Evolutionary conservation across 2,888 invertebrate species (phyloP).

Genomic region (Morpho deidamia): DNA sequence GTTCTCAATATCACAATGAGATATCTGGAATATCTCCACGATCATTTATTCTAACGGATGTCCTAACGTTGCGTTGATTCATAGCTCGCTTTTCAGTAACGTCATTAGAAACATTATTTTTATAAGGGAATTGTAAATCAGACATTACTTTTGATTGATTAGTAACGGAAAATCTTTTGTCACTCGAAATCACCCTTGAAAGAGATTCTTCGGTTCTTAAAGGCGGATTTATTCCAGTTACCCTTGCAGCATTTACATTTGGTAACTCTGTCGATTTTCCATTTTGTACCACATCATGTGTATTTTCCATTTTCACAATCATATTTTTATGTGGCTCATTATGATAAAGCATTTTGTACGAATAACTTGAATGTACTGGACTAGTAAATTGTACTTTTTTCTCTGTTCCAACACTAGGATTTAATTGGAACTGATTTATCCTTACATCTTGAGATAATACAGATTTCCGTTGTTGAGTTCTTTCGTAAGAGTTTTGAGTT

Average conservation of each 20-base stretch:
- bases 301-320: slow-evolving; percentile 4
- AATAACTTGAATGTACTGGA: slow-evolving; percentile 6
- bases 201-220: no score
- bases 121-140: background rate
- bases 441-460: background rate
- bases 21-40: slow-evolving; percentile 12
- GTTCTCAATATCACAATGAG: slow-evolving; percentile 12
- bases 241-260: background rate
- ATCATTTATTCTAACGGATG: background rate
- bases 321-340: slow-evolving; percentile 6
- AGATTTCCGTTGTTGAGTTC: no score
- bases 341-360: slow-evolving; percentile 10
- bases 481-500: no score
- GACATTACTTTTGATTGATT: no score
- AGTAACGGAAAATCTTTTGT: no score
- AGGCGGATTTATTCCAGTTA: no score
- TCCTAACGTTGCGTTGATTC: background rate
- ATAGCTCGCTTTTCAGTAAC: background rate
- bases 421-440: background rate
- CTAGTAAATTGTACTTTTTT: slow-evolving; percentile 3
- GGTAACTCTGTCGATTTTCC: slow-evolving; percentile 20
- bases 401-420: background rate
- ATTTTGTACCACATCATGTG: slow-evolving; percentile 10
- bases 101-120: background rate
- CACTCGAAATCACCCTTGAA: no score